Conservation (phyloP, 1,140 invertebrate genomes). For the Drosophila neocordata region DNA sequence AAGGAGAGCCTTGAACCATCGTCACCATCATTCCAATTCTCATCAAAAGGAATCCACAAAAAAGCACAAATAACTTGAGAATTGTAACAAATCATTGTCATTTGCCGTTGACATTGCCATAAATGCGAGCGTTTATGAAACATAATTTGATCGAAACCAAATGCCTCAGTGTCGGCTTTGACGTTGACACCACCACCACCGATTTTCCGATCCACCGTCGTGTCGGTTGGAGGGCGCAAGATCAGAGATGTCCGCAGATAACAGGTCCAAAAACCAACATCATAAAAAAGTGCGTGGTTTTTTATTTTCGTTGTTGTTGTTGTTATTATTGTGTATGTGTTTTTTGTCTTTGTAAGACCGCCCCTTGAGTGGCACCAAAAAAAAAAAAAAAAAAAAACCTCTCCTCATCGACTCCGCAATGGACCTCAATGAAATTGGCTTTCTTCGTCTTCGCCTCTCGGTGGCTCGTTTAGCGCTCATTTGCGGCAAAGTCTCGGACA, state of each 20-base stretch:
- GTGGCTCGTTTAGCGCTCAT: constrained; percentile 65
- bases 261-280: neutral
- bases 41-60: constrained; percentile 34
- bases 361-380: constrained; percentile 56
- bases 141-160: constrained; percentile 77
- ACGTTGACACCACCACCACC: constrained; percentile 47
- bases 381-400: no score
- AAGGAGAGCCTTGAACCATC: constrained; percentile 3
- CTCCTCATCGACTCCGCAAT: constrained; percentile 8
- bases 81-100: constrained; percentile 75
- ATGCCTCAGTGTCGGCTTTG: constrained; percentile 66
- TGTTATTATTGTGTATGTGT: neutral
- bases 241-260: constrained; percentile 53
- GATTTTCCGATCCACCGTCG: neutral
- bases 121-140: constrained; percentile 80
- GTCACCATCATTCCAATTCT: neutral
- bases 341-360: constrained; percentile 69
- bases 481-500: constrained; percentile 52
- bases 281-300: constrained; percentile 38
- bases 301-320: neutral
- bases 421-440: constrained; percentile 47
- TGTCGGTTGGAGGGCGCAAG: neutral
- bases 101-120: constrained; percentile 56
- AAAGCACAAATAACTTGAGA: constrained; percentile 71
- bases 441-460: constrained; percentile 11